Conservation (phyloP, 2,888 invertebrate genomes). For the Dorcus hopei region DNA sequence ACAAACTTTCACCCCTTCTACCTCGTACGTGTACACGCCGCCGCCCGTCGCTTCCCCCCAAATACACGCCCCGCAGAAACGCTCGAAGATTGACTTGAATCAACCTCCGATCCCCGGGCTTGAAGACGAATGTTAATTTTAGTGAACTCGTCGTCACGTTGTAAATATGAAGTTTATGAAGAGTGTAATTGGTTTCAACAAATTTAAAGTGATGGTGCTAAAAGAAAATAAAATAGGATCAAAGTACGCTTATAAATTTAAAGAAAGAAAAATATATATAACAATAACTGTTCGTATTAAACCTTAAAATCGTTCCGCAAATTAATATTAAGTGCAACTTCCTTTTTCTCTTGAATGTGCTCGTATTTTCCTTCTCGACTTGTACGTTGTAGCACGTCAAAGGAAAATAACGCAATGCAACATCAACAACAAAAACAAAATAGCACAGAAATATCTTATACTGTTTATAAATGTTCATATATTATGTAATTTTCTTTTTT, state of each 20-base stretch:
- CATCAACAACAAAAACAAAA: not conserved
- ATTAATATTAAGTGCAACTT: too few relatives aligned
- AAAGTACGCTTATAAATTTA: not conserved
- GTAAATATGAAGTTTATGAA: conserved; percentile 17
- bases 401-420: not conserved
- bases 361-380: conserved; percentile 1
- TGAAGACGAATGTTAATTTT: conserved; percentile 34
- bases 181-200: conserved; percentile 11
- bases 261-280: too few relatives aligned
- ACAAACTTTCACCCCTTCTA: conserved; percentile 35
- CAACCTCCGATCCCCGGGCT: conserved; percentile 47
- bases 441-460: conserved; percentile 9
- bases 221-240: not conserved
- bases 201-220: conserved; percentile 18
- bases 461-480: conserved; percentile 19
- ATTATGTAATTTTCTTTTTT: conserved; percentile 2
- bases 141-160: not conserved
- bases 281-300: too few relatives aligned
- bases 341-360: not conserved
- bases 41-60: conserved; percentile 32
- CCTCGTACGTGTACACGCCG: conserved; percentile 47
- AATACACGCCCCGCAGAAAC: conserved; percentile 28
- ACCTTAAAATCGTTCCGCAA: too few relatives aligned
- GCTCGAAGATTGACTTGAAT: conserved; percentile 35
- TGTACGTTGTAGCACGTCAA: not conserved